Conservation (phyloP, 2,888 invertebrate species). For the Gari tellinella region DNA sequence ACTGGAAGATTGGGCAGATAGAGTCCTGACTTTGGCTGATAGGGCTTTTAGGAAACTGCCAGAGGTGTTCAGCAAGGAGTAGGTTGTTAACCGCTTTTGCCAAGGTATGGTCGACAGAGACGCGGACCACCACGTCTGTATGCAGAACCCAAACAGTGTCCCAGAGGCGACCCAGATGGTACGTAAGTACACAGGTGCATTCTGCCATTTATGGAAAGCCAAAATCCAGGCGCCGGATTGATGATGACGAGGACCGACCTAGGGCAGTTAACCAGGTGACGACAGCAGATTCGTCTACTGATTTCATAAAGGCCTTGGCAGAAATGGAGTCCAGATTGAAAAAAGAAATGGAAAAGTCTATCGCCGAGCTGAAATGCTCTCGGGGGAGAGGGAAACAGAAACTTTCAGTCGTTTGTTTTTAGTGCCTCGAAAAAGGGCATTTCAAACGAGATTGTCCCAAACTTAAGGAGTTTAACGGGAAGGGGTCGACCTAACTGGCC, state of each 20-base stretch:
- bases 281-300: too few relatives aligned
- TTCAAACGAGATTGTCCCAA: too few relatives aligned
- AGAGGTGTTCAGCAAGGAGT: conserved; percentile 3
- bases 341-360: too few relatives aligned
- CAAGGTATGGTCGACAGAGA: conserved; percentile 18
- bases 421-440: too few relatives aligned
- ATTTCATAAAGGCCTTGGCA: neutral
- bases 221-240: neutral
- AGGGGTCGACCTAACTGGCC: neutral
- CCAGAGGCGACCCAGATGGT: too few relatives aligned
- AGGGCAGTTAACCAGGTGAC: neutral
- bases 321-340: neutral
- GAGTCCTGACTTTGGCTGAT: conserved; percentile 1
- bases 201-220: too few relatives aligned
- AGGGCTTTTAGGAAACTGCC: conserved; percentile 10
- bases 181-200: too few relatives aligned
- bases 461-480: conserved; percentile 15
- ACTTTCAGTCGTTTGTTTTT: too few relatives aligned
- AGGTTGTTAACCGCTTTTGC: conserved; percentile 13
- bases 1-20: conserved; percentile 15
- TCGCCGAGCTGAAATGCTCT: neutral
- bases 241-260: neutral
- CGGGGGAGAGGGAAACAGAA: neutral
- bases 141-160: neutral
- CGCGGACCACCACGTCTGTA: conserved; percentile 12